Conservation (phyloP, 1,140 invertebrate species). For the Caenorhabditis remanei region DNA sequence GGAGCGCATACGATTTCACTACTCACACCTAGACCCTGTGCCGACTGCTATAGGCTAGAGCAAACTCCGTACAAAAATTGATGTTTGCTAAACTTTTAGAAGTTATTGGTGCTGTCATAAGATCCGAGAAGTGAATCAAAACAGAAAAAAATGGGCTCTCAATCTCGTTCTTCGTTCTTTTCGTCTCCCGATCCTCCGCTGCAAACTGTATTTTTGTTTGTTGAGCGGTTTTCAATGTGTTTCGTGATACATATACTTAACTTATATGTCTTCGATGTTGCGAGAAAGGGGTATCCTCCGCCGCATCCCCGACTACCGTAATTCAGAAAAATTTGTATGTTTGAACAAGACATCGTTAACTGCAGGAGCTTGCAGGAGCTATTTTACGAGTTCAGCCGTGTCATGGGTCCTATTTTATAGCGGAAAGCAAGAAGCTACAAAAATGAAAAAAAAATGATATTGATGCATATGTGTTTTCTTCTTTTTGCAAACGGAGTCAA, state of each 20-base stretch:
- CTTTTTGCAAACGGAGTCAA: neutral
- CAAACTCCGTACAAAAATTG: slow-evolving; percentile 7
- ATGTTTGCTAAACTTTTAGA: neutral
- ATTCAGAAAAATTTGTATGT: neutral
- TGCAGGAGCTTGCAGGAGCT: neutral
- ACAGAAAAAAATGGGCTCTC: neutral
- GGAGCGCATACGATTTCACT: too few species aligned
- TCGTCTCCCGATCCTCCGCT: neutral
- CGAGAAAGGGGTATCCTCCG: neutral
- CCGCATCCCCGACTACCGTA: neutral
- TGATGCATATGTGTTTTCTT: neutral
- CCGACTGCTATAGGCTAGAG: too few species aligned
- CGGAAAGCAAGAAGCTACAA: too few species aligned
- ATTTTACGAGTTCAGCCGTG: neutral
- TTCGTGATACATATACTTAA: slow-evolving; percentile 52
- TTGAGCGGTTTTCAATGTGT: slow-evolving; percentile 21
- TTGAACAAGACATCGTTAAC: neutral
- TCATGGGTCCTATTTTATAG: neutral
- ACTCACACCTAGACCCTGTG: too few species aligned
- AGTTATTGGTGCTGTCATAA: neutral
- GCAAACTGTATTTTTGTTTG: neutral
- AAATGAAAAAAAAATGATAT: neutral
- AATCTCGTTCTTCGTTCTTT: neutral
- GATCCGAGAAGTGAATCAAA: neutral
- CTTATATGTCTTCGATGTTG: slow-evolving; percentile 1